These are phyloP conservation scores for Protonibea diacanthus DNA, from an alignment of 2,797 vertebrate genomes.

Conservation along the genomic window DNA sequence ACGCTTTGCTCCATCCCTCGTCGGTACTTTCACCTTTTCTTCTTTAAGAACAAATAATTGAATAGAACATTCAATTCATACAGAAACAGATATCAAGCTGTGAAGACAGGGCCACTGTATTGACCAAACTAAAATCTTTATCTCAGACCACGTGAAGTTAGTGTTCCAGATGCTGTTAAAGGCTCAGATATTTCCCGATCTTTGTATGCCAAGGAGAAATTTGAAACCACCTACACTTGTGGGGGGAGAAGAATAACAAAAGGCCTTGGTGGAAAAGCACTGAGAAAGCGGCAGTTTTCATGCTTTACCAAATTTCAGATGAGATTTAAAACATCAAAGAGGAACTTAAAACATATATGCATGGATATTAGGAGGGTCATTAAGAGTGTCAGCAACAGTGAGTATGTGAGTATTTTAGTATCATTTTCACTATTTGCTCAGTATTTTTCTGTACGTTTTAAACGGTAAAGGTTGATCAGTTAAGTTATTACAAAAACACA, in stretches of 20 bases:
- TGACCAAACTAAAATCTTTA: slow-evolving; percentile 36
- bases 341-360: slow-evolving; percentile 42
- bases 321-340: slow-evolving; percentile 66
- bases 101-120: slow-evolving; percentile 5
- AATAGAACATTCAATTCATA: slow-evolving; percentile 4
- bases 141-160: slow-evolving; percentile 23
- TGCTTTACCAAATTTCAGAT: slow-evolving; percentile 69
- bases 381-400: slow-evolving; percentile 17
- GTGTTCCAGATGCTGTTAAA: slow-evolving; percentile 56
- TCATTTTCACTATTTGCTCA: too few species aligned
- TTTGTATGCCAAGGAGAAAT: slow-evolving; percentile 61
- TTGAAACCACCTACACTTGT: slow-evolving; percentile 59
- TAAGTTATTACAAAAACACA: neutral
- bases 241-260: slow-evolving; percentile 65
- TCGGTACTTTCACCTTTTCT: neutral
- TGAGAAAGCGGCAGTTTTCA: slow-evolving; percentile 63
- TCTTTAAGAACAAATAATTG: slow-evolving; percentile 2
- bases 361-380: slow-evolving; percentile 19
- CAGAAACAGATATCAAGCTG: slow-evolving; percentile 21
- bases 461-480: neutral
- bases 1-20: neutral
- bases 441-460: neutral
- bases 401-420: slow-evolving; percentile 3
- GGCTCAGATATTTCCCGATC: slow-evolving; percentile 58
- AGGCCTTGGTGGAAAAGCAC: slow-evolving; percentile 44